Percentiles rank a stretch among this genome's conserved stretches.
Evolutionary conservation across 2,888 invertebrate genomes (phyloP).

Genomic region (Dynastes tityus): DNA sequence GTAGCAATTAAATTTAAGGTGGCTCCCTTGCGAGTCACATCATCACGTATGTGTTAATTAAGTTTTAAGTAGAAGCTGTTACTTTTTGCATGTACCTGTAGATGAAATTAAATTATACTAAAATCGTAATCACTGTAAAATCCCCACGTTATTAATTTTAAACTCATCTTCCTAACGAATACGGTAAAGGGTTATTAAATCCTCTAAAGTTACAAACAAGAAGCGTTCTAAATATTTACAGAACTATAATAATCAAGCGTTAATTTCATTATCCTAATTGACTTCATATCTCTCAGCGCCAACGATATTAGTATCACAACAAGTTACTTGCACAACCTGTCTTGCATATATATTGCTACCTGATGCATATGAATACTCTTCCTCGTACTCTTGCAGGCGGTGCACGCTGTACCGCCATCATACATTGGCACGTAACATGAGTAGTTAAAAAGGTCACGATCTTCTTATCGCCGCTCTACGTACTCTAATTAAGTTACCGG

Average conservation of each 20-base stretch:
- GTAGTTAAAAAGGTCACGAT: constrained; percentile 27
- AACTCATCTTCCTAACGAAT: too few species aligned
- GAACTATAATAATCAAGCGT: neutral
- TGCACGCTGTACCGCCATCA: neutral
- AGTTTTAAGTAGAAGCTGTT: too few species aligned
- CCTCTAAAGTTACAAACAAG: too few species aligned
- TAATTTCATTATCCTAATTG: constrained; percentile 28
- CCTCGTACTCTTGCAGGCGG: neutral
- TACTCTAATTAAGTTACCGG: constrained; percentile 35
- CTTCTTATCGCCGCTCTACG: constrained; percentile 4
- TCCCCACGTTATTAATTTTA: too few species aligned
- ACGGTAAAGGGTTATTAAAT: too few species aligned
- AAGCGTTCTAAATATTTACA: neutral
- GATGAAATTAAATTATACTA: too few species aligned
- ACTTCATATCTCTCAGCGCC: neutral
- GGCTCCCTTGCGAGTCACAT: too few species aligned
- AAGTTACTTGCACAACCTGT: constrained; percentile 6
- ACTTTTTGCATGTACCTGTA: too few species aligned
- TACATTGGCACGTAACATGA: neutral
- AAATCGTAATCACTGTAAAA: too few species aligned
- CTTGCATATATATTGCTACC: constrained; percentile 20
- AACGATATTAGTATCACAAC: constrained; percentile 7
- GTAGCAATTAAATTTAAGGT: too few species aligned
- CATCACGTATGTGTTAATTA: too few species aligned
- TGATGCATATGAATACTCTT: constrained; percentile 15